Conservation (phyloP, 2,113 vertebrate genomes). For the Monarcha castaneiventris region DNA sequence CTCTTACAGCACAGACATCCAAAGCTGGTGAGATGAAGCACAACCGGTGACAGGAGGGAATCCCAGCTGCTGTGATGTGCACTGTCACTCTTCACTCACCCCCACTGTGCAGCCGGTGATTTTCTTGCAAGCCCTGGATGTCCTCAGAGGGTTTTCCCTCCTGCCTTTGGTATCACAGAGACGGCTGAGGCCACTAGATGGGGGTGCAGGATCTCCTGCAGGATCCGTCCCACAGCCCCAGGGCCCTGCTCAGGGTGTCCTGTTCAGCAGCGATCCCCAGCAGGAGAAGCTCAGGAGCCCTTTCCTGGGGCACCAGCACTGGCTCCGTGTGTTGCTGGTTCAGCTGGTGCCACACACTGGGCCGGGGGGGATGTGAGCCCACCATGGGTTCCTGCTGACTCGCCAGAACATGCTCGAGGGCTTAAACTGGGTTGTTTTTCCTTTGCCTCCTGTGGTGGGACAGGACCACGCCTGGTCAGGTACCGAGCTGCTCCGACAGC, state of each 20-base stretch:
- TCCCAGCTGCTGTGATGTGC: rapidly evolving
- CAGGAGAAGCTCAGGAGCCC: rapidly evolving
- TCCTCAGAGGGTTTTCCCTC: background rate
- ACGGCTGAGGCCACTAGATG: constrained; percentile 7
- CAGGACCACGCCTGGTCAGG: background rate
- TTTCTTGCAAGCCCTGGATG: background rate
- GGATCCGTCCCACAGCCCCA: background rate
- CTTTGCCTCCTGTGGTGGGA: background rate
- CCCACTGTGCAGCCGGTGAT: rapidly evolving
- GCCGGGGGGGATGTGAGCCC: rapidly evolving
- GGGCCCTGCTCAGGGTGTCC: background rate
- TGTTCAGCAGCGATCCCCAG: rapidly evolving
- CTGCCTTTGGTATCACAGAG: background rate
- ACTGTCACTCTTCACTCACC: rapidly evolving
- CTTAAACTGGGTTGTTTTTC: background rate
- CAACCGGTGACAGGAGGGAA: background rate
- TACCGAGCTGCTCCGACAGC: background rate
- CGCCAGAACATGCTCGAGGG: rapidly evolving
- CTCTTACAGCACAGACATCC: rapidly evolving
- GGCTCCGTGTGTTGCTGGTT: rapidly evolving
- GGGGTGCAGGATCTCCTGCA: constrained; percentile 32
- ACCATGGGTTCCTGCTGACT: rapidly evolving
- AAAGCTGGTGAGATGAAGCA: background rate
- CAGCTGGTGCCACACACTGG: background rate
- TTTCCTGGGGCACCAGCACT: rapidly evolving